Evolutionary conservation across 2,888 invertebrate genomes (phyloP), one percentile per base, ranked within the genome.

Genomic region (Sphecodes monilicornis): DNA sequence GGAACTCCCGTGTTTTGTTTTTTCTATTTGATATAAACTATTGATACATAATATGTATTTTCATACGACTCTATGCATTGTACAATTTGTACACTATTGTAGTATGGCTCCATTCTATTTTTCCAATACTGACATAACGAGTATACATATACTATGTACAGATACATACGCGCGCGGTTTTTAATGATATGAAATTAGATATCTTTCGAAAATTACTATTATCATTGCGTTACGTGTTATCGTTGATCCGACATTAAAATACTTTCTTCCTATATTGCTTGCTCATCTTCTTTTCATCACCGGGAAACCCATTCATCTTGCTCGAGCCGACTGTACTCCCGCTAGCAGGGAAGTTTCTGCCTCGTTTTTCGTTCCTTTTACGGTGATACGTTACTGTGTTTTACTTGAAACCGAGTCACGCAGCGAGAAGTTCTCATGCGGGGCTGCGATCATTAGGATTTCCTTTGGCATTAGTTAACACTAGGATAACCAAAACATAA

Each of bases 81-180:
- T n/a, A n/a, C n/a, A n/a, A n/a, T n/a, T n/a, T n/a, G n/a, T n/a
- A n/a, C n/a, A n/a, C n/a, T n/a, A n/a, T n/a, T n/a, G n/a, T n/a
- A n/a, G n/a, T n/a, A n/a, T n/a, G n/a, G n/a, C n/a, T n/a, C n/a
- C n/a, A n/a, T n/a, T n/a, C n/a, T n/a, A n/a, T n/a, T n/a, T n/a
- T n/a, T n/a, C n/a, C n/a, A n/a, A 76, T 57, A 71, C 73, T 76
- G 69, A 80, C 76, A 80, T 73, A 83, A 80, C 76, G 66, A 76
- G 50, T 16, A 54, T 29, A n/a, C 29, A 18, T 13, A n/a, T n/a
- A n/a, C n/a, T n/a, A n/a, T 43, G 11, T 43, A 43, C 43, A 13
- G 1, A 13, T n/a, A n/a, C n/a, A 43, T 43, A n/a, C 16, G 16
- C 46, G 46, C 68, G 6, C 41, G n/a, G 5, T 64, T 76, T 72